Percentiles rank a stretch among this genome's conserved stretches.
Evolutionary conservation across 2,888 invertebrate genomes (phyloP).

Genomic region (Abrostola triplasia): DNA sequence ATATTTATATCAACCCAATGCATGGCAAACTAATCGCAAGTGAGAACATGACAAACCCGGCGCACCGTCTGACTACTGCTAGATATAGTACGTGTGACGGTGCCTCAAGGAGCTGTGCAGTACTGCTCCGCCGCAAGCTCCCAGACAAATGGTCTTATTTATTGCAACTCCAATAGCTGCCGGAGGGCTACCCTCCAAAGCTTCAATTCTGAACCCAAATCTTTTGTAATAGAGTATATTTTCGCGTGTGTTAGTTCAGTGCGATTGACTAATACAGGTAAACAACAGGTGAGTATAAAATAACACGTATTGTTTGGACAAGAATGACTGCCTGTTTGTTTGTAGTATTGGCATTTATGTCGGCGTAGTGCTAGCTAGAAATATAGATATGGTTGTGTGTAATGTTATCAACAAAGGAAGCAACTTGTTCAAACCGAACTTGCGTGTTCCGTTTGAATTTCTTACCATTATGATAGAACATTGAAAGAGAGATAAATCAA

Average conservation of each 20-base stretch:
- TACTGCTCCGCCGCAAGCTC: constrained; percentile 35
- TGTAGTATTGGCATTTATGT: constrained; percentile 19
- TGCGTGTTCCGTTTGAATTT: not conserved
- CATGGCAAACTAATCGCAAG: constrained; percentile 8
- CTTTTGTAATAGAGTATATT: constrained; percentile 4
- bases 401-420: not conserved
- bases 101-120: constrained; percentile 49
- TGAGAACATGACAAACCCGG: constrained; percentile 21
- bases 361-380: not conserved
- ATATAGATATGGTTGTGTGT: constrained; percentile 1
- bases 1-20: not conserved
- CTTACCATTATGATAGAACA: too few relatives aligned
- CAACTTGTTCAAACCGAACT: not conserved
- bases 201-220: constrained; percentile 16
- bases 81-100: constrained; percentile 52
- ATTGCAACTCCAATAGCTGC: constrained; percentile 47
- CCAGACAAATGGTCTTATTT: constrained; percentile 53
- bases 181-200: not conserved
- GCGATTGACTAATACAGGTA: constrained; percentile 29
- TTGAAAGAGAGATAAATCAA: too few relatives aligned
- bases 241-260: not conserved
- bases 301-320: constrained; percentile 47
- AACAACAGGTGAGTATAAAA: constrained; percentile 47
- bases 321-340: constrained; percentile 33
- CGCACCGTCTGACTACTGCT: constrained; percentile 29